Evolutionary conservation across 2,888 invertebrate species (phyloP).

Genomic region (Drosophila picticornis): DNA sequence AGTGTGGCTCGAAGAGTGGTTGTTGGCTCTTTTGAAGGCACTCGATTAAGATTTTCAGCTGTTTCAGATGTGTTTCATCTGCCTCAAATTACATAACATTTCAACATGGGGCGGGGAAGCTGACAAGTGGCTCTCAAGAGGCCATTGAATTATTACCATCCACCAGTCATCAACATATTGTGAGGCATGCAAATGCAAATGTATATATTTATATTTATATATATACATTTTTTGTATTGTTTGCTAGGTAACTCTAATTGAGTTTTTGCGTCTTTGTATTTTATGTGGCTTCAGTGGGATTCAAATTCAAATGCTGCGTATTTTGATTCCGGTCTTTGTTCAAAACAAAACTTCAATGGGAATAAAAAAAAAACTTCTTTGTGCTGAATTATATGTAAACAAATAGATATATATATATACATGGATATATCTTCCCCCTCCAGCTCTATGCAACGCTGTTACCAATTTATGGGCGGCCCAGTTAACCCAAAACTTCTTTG

Average conservation of each 20-base stretch:
- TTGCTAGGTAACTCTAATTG: constrained; percentile 12
- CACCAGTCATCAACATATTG: constrained; percentile 7
- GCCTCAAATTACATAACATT: constrained; percentile 34
- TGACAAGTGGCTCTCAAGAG: constrained; percentile 16
- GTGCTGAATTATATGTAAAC: background rate
- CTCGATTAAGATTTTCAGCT: constrained; percentile 27
- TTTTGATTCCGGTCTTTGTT: constrained; percentile 12
- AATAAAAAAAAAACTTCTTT: background rate
- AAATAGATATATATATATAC: no score
- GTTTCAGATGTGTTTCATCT: constrained; percentile 37
- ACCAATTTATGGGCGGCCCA: constrained; percentile 58
- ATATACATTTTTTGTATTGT: background rate
- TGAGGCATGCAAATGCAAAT: background rate
- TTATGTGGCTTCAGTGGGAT: background rate
- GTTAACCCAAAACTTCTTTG: constrained; percentile 47
- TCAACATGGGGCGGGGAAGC: background rate
- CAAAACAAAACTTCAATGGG: background rate
- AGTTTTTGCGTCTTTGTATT: constrained; percentile 4
- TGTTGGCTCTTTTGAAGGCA: constrained; percentile 12
- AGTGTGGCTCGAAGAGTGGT: constrained; percentile 58
- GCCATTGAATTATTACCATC: constrained; percentile 24
- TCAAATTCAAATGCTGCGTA: background rate
- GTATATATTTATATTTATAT: background rate
- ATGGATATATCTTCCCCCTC: no score
- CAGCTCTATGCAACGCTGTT: constrained; percentile 2